A percentile compares a stretch with the other conserved stretches of the same genome.
Conservation (phyloP, 23 tunicate species). For the Oikopleura vanhoeffeni region DNA sequence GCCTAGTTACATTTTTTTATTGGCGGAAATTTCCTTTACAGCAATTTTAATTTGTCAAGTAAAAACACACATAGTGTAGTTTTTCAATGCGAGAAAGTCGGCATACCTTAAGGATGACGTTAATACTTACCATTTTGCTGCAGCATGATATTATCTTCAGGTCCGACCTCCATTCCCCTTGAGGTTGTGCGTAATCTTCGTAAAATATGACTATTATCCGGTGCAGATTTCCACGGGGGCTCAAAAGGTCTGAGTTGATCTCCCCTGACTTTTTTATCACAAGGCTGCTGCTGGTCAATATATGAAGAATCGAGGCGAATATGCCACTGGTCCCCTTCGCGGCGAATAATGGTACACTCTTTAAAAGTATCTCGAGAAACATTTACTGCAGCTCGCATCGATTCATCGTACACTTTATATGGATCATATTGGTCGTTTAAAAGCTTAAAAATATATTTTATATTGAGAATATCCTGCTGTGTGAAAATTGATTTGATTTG, state of each 20-base stretch:
- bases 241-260: conserved; percentile 8
- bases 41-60: no score
- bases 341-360: background rate
- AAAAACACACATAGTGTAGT: no score
- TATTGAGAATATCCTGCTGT: no score
- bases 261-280: background rate
- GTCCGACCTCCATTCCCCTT: conserved; percentile 9
- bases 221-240: conserved; percentile 13
- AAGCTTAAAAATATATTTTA: no score
- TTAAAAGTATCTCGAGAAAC: background rate
- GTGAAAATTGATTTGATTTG: no score
- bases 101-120: no score
- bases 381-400: background rate
- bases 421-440: conserved; percentile 12
- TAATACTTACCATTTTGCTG: background rate
- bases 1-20: no score
- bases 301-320: background rate
- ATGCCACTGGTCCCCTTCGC: conserved; percentile 4
- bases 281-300: background rate
- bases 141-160: conserved; percentile 5
- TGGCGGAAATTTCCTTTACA: no score
- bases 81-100: no score
- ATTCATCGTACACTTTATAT: background rate
- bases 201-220: background rate
- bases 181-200: background rate